Percentiles rank a stretch among this genome's conserved stretches.
Evolutionary conservation across 1,140 invertebrate species (phyloP).

Genomic region (Ooceraea biroi): DNA sequence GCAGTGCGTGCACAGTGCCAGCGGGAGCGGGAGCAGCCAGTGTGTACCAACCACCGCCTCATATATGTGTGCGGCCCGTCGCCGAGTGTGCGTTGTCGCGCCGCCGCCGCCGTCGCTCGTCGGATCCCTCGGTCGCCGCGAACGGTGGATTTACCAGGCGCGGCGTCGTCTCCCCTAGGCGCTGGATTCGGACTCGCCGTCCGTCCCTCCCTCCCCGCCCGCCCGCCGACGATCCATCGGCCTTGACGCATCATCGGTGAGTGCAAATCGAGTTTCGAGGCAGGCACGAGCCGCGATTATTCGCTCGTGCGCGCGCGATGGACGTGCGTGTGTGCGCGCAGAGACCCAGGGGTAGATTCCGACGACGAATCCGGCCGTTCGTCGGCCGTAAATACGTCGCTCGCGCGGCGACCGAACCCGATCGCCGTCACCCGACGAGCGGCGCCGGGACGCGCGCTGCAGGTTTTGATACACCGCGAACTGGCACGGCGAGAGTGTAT

Average conservation of each 20-base stretch:
- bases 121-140: slow-evolving; percentile 58
- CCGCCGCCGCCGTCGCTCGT: slow-evolving; percentile 21
- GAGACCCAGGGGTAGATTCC: neutral
- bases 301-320: neutral
- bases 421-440: neutral
- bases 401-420: slow-evolving; percentile 29
- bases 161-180: slow-evolving; percentile 48
- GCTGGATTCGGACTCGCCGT: slow-evolving; percentile 12
- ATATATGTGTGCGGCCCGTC: slow-evolving; percentile 73
- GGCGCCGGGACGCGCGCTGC: neutral
- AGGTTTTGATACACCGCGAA: too few species aligned
- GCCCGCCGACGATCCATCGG: neutral
- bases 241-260: slow-evolving; percentile 22
- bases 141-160: slow-evolving; percentile 55
- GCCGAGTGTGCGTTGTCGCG: slow-evolving; percentile 72
- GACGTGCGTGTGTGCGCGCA: neutral
- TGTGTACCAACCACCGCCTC: slow-evolving; percentile 42
- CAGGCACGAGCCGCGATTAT: slow-evolving; percentile 9
- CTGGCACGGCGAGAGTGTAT: too few species aligned
- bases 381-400: slow-evolving; percentile 23
- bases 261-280: slow-evolving; percentile 20
- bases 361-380: neutral
- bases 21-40: slow-evolving; percentile 31
- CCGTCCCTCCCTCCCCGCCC: neutral
- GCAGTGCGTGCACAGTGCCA: slow-evolving; percentile 66